Percentiles rank a stretch among this genome's conserved stretches.
These are phyloP conservation scores for Aphidoletes aphidimyza DNA, from an alignment of 2,888 invertebrate species.

Conservation along the genomic window DNA sequence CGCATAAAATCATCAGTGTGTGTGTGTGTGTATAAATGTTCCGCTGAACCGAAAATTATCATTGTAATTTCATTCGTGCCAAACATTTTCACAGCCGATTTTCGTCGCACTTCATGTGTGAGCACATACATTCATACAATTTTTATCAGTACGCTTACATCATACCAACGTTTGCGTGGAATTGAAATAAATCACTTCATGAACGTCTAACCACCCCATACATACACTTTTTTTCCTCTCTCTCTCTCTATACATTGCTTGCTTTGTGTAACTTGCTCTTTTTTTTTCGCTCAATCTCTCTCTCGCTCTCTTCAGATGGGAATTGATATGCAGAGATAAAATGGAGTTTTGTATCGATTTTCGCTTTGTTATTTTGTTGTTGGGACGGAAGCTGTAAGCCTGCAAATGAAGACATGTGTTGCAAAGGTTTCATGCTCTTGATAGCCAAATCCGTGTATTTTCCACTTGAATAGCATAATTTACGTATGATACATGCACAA, in stretches of 20 bases:
- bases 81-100: neutral
- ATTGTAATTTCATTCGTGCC: too few species aligned
- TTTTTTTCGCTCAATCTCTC: neutral
- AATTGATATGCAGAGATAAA: neutral
- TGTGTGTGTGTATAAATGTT: too few species aligned
- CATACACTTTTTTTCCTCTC: too few species aligned
- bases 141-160: neutral
- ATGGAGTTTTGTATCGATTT: neutral
- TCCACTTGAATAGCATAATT: neutral
- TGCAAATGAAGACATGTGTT: slow-evolving; percentile 9
- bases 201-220: neutral
- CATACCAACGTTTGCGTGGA: neutral
- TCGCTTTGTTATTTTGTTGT: neutral
- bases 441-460: neutral
- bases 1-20: too few species aligned
- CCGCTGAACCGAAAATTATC: too few species aligned
- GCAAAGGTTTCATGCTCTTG: neutral
- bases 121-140: too few species aligned
- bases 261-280: neutral
- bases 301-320: neutral
- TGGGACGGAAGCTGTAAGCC: neutral
- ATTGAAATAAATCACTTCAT: slow-evolving; percentile 6
- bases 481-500: neutral
- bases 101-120: neutral
- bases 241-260: neutral